A percentile compares a stretch with the other conserved stretches of the same genome.
Evolutionary conservation across 2,797 vertebrate species (phyloP).

Genomic region (Darevskia mixta): DNA sequence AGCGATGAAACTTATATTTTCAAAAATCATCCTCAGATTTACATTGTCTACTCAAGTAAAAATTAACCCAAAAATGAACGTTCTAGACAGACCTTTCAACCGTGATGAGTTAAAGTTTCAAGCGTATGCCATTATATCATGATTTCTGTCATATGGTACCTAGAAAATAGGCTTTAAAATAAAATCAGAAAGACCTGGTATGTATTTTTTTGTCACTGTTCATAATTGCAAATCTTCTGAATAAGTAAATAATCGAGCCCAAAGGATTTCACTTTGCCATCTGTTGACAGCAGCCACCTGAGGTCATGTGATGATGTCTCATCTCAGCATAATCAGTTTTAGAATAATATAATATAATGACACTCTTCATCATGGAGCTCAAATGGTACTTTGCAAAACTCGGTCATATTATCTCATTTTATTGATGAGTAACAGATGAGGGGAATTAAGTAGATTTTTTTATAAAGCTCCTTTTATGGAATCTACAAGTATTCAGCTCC

Average conservation of each 20-base stretch:
- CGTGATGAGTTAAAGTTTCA: slow-evolving; percentile 50
- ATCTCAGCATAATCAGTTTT: background rate
- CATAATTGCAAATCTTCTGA: slow-evolving; percentile 46
- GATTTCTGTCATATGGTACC: slow-evolving; percentile 55
- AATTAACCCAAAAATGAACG: slow-evolving; percentile 68
- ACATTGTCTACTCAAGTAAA: slow-evolving; percentile 72
- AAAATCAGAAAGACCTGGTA: slow-evolving; percentile 55
- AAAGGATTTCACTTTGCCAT: slow-evolving; percentile 53
- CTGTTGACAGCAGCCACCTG: slow-evolving; percentile 60
- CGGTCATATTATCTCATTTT: slow-evolving; percentile 22
- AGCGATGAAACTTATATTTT: slow-evolving; percentile 54
- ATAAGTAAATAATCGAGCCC: slow-evolving; percentile 53
- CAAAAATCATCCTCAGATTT: slow-evolving; percentile 70
- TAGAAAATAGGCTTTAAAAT: slow-evolving; percentile 57
- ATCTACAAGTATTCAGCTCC: background rate
- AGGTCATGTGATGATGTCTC: slow-evolving; percentile 24
- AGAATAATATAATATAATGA: slow-evolving; percentile 18
- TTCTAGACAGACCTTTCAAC: slow-evolving; percentile 59
- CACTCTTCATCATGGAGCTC: slow-evolving; percentile 22
- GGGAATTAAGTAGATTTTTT: background rate
- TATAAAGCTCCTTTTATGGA: background rate
- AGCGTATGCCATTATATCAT: slow-evolving; percentile 32
- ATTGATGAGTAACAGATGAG: slow-evolving; percentile 48
- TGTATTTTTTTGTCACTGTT: slow-evolving; percentile 59
- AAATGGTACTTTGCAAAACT: slow-evolving; percentile 40